phyloP scores from a whole-genome alignment of 2,888 invertebrate species.

The Drosophila affinis region DNA sequence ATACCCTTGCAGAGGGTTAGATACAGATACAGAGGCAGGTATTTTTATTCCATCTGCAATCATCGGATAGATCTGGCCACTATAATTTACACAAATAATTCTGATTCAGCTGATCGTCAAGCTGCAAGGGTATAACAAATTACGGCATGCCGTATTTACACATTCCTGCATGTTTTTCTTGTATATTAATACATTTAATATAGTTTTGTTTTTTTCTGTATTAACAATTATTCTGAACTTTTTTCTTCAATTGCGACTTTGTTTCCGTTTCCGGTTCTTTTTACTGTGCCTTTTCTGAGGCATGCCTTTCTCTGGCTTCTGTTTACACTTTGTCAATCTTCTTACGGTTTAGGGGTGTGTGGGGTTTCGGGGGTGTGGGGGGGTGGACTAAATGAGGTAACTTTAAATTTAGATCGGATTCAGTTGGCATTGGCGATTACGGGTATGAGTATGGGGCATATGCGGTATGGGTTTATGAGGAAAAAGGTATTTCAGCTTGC shows the following conservation, averaged over 20 bases:
- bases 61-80: too few species aligned
- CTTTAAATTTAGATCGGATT: not conserved
- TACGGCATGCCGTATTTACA: not conserved
- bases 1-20: too few species aligned
- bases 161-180: not conserved
- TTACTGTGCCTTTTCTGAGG: too few species aligned
- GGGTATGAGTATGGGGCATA: not conserved
- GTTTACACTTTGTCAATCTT: not conserved
- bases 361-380: not conserved
- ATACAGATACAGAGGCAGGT: too few species aligned
- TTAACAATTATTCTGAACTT: not conserved
- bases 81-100: too few species aligned
- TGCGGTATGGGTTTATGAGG: not conserved
- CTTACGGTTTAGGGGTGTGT: not conserved
- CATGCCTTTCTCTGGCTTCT: not conserved
- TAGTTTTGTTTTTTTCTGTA: not conserved
- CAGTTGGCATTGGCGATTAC: not conserved
- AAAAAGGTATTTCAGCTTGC: constrained; percentile 15
- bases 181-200: not conserved
- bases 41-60: too few species aligned
- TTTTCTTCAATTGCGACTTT: not conserved
- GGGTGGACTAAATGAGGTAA: not conserved
- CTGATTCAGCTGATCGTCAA: too few species aligned
- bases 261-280: not conserved
- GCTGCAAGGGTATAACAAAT: not conserved